These are phyloP conservation scores for Platyscapa corneri DNA, from an alignment of 1,140 invertebrate species.

Conservation along the genomic window DNA sequence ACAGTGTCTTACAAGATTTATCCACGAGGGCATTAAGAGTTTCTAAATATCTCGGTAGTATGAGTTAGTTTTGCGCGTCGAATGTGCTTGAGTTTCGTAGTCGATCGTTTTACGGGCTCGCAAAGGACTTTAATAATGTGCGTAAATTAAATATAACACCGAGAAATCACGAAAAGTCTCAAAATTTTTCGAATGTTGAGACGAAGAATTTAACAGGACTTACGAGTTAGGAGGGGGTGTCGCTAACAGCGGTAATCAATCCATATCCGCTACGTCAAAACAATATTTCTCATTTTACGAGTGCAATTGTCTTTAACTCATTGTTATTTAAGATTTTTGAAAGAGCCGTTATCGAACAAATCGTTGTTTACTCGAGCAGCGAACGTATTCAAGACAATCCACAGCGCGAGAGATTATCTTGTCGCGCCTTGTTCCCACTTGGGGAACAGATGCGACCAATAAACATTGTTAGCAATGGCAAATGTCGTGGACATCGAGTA, in stretches of 20 bases:
- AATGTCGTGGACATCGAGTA: background rate
- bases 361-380: background rate
- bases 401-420: background rate
- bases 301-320: background rate
- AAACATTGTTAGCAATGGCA: conserved; percentile 1
- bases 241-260: background rate
- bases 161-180: background rate
- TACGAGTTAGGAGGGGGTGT: background rate
- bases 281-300: background rate
- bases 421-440: background rate
- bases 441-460: background rate
- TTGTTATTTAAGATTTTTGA: background rate
- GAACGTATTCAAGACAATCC: no score
- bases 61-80: background rate
- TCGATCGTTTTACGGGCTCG: no score
- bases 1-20: background rate
- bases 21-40: background rate
- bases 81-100: no score
- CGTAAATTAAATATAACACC: no score
- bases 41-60: background rate
- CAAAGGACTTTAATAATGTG: no score
- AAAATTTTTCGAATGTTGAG: background rate
- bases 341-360: background rate
- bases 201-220: no score
- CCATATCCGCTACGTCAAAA: no score